These are phyloP conservation scores for Holacanthus passer DNA, from an alignment of 2,113 vertebrate genomes.

Conservation along the genomic window DNA sequence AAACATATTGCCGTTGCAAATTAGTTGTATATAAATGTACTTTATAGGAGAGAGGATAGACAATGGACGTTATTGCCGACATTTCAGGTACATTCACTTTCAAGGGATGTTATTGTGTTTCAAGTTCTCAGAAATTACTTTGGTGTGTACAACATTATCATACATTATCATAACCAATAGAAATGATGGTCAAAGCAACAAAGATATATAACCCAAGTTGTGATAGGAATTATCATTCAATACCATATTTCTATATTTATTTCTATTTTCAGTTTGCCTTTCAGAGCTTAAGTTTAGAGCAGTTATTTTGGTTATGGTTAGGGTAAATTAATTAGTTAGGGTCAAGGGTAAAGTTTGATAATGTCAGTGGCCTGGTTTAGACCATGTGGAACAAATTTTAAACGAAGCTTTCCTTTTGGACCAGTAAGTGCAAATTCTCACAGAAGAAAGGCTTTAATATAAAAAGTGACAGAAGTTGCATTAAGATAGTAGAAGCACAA, in stretches of 20 bases:
- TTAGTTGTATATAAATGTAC: too few relatives aligned
- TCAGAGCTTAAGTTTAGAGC: not conserved
- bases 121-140: not conserved
- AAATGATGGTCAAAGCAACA: not conserved
- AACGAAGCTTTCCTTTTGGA: not conserved
- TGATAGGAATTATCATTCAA: not conserved
- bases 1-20: not conserved
- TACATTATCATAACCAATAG: too few relatives aligned
- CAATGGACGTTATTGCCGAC: not conserved
- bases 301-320: not conserved
- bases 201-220: not conserved
- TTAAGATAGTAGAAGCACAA: conserved; percentile 5
- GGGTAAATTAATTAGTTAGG: not conserved
- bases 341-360: not conserved
- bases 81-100: not conserved
- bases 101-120: not conserved
- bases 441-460: not conserved
- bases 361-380: not conserved
- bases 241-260: too few relatives aligned
- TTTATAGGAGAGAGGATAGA: not conserved
- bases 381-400: too few relatives aligned
- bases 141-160: too few relatives aligned
- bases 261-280: too few relatives aligned
- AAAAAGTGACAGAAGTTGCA: not conserved
- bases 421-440: not conserved